A percentile compares a stretch with the other conserved stretches of the same genome.
Evolutionary conservation across 2,888 invertebrate species (phyloP).

Genomic region (Ceratothoa steindachneri): DNA sequence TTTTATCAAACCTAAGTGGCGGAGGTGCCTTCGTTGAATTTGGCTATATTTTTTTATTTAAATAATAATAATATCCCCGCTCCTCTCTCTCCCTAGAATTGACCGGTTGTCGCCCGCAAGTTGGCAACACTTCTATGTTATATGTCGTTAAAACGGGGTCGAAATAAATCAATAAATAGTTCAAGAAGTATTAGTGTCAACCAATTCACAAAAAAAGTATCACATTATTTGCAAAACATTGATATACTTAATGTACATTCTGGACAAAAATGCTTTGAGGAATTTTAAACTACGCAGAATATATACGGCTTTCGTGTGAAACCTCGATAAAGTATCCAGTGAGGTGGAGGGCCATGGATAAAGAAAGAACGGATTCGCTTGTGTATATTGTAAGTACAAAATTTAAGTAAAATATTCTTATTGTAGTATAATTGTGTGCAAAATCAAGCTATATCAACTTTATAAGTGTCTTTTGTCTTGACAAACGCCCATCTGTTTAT

Average conservation of each 20-base stretch:
- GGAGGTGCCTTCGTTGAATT: too few relatives aligned
- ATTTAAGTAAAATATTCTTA: not conserved
- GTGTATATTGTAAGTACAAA: constrained; percentile 2
- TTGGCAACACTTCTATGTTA: constrained; percentile 1
- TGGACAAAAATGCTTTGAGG: too few relatives aligned
- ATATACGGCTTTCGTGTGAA: not conserved
- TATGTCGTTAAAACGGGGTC: not conserved
- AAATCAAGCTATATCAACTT: too few relatives aligned
- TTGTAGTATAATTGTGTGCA: too few relatives aligned
- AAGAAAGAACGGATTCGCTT: constrained; percentile 3
- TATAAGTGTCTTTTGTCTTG: too few relatives aligned
- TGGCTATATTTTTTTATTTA: too few relatives aligned
- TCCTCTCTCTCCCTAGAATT: not conserved
- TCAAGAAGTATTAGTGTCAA: not conserved
- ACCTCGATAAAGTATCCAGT: constrained; percentile 10
- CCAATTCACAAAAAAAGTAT: too few relatives aligned
- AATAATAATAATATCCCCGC: too few relatives aligned
- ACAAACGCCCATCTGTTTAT: too few relatives aligned
- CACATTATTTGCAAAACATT: too few relatives aligned
- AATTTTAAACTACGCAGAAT: not conserved
- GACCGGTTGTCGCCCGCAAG: constrained; percentile 6
- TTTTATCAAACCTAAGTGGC: too few relatives aligned
- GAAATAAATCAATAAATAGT: not conserved
- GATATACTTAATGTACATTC: too few relatives aligned
- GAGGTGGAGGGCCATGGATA: constrained; percentile 11